Evolutionary conservation across 2,113 vertebrate species (phyloP), one percentile per base, ranked within the genome.

Genomic region (Bujurquina vittata): DNA sequence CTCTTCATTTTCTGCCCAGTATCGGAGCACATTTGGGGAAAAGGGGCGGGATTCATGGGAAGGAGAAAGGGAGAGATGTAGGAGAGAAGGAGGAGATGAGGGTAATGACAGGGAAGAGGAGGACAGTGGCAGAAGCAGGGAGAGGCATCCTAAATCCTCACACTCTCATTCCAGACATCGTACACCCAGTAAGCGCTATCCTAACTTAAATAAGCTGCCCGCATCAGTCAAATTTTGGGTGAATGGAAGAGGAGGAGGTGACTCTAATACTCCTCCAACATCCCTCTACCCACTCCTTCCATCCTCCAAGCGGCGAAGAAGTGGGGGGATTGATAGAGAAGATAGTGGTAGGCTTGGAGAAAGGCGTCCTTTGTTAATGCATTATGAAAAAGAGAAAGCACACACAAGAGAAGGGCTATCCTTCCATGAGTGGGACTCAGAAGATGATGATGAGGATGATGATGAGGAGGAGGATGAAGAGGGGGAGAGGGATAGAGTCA

Each of bases 211-310:
- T 84, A 96, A 96, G 84, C 93, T 96, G n/a, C 96, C 96, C 2
- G 91, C 96, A 1, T 96, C 96, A 0, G 96, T 96, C 37, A 96
- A 96, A 87, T 96, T 96, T 81, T 96, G 95, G 96, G 94, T 96
- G 14, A 93, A 93, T 46, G 93, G 95, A 20, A 94, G 93, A 78
- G 94, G 93, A 78, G 94, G 91, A 17, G 92, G 86, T 22, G 87
- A 90, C 43, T 88, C 94, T 7, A 93, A 90, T 22, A 91, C 93
- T 54, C 93, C 94, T 57, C 94, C 94, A 15, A 84, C 94, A 29
- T 94, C 95, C 79, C 89, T 96, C 7, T 95, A 96, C 56, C 93
- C 94, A 1, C 92, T 96, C 33, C 92, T 96, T 20, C 90, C 95
- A 3, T 93, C 94, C 26, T 86, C 91, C 52, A 96, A 95, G 85